A percentile compares a stretch with the other conserved stretches of the same genome.
Conservation (phyloP, 2,797 vertebrate species). For the Falco novaeseelandiae region DNA sequence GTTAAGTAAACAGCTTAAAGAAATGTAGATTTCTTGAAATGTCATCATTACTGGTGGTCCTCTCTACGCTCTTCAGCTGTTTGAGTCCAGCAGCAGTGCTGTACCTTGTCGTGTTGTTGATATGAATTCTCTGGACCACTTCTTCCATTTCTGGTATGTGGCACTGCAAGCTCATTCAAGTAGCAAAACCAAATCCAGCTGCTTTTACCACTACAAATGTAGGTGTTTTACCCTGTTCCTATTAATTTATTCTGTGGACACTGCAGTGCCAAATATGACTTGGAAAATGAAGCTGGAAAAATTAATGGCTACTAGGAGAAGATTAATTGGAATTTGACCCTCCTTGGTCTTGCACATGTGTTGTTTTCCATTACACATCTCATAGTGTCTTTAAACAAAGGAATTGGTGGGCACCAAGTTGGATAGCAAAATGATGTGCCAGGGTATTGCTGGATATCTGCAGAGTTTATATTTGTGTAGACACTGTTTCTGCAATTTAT, state of each 20-base stretch:
- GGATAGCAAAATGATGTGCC: background rate
- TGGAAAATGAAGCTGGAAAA: background rate
- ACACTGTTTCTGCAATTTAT: background rate
- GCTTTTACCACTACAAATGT: background rate
- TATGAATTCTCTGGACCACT: background rate
- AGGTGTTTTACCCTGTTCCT: background rate
- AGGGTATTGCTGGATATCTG: background rate
- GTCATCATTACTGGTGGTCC: background rate
- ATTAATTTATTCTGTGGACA: background rate
- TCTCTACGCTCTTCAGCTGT: background rate
- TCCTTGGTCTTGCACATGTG: fast-evolving
- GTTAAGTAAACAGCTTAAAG: background rate
- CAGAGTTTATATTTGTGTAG: background rate
- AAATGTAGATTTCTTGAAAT: background rate
- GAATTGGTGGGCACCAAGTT: background rate
- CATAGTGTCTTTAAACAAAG: background rate
- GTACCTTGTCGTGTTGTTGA: background rate
- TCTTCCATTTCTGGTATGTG: background rate
- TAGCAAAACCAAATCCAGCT: background rate
- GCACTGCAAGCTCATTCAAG: background rate
- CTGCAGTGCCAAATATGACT: background rate
- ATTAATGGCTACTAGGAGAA: background rate
- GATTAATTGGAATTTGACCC: background rate
- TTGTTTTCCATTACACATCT: background rate
- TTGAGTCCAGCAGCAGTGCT: background rate